Evolutionary conservation across 2,888 invertebrate species (phyloP).

Genomic region (Eupithecia abbreviata): DNA sequence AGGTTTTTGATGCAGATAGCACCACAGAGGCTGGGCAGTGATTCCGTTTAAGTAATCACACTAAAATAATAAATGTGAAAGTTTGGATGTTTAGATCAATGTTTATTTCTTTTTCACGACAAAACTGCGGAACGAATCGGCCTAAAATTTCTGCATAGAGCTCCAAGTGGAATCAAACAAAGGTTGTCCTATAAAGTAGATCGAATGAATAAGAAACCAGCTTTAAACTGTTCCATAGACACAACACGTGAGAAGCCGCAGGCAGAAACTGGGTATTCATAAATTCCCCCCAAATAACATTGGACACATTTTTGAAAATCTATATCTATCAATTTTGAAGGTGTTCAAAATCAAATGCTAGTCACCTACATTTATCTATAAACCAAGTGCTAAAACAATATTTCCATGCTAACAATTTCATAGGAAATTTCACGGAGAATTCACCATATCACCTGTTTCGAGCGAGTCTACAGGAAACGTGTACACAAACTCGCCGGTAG

Average conservation of each 20-base stretch:
- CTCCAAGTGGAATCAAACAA: neutral
- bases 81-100: too few species aligned
- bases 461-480: conserved; percentile 62
- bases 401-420: neutral
- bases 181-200: neutral
- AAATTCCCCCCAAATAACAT: too few species aligned
- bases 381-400: neutral
- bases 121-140: too few species aligned
- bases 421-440: conserved; percentile 7
- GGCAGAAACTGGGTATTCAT: too few species aligned
- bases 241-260: too few species aligned
- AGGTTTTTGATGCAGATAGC: neutral
- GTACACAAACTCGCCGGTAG: conserved; percentile 48
- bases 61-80: too few species aligned
- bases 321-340: too few species aligned
- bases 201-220: too few species aligned
- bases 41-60: neutral
- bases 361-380: neutral
- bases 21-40: neutral
- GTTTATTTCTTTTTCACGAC: too few species aligned
- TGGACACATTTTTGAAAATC: too few species aligned
- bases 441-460: conserved; percentile 20
- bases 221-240: too few species aligned
- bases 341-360: neutral
- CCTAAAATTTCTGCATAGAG: too few species aligned